A percentile compares a stretch with the other conserved stretches of the same genome.
These are phyloP conservation scores for Sminthurinus signatus DNA, from an alignment of 1,140 invertebrate species.

Conservation along the genomic window DNA sequence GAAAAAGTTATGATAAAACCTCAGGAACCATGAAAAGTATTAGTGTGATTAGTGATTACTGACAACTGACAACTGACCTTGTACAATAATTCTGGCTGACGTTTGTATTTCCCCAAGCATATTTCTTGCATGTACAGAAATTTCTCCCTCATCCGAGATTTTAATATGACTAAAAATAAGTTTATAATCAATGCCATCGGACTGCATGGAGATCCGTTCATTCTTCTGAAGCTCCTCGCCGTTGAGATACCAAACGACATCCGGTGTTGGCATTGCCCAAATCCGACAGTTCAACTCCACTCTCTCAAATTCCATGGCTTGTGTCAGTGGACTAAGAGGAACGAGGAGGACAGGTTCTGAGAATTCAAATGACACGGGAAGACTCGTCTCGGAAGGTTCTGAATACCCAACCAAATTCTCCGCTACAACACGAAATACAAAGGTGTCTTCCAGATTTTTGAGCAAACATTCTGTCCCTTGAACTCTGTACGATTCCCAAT, in stretches of 20 bases:
- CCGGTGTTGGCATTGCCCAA: slow-evolving; percentile 69
- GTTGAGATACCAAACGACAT: slow-evolving; percentile 74
- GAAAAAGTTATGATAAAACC: no score
- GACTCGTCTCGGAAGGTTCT: slow-evolving; percentile 21
- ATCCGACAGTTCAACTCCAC: slow-evolving; percentile 15
- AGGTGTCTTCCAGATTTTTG: slow-evolving; percentile 50
- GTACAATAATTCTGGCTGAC: background rate
- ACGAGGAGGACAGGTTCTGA: slow-evolving; percentile 41
- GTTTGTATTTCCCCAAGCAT: background rate
- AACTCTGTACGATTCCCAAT: slow-evolving; percentile 8
- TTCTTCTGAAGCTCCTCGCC: slow-evolving; percentile 51
- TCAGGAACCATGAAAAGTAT: no score
- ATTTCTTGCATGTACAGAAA: background rate
- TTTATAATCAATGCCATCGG: slow-evolving; percentile 51
- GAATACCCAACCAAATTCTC: slow-evolving; percentile 61
- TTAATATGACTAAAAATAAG: slow-evolving; percentile 57
- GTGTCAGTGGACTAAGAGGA: slow-evolving; percentile 57
- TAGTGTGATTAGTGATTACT: no score
- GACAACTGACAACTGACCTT: no score
- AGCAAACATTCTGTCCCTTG: slow-evolving; percentile 24
- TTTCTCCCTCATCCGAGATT: slow-evolving; percentile 67
- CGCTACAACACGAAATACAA: slow-evolving; percentile 81
- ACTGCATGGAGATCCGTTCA: background rate
- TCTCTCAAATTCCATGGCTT: slow-evolving; percentile 67
- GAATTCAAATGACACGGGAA: slow-evolving; percentile 25